Percentiles rank a stretch among this genome's conserved stretches.
phyloP scores from a whole-genome alignment of 2,888 invertebrate species.

The Dryobotodes eremita region DNA sequence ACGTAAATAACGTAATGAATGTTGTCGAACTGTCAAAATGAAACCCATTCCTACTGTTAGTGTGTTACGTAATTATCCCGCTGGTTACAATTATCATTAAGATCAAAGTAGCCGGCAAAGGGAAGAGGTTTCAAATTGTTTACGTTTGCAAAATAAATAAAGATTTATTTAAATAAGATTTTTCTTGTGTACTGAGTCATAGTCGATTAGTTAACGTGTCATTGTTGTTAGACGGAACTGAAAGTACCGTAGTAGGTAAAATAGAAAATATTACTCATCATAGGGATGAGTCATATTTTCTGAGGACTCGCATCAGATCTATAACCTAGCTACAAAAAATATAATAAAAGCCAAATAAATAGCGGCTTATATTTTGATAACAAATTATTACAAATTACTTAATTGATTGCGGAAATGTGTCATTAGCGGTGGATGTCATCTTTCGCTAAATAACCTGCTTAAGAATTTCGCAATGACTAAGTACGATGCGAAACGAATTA shows the following conservation, averaged over 20 bases:
- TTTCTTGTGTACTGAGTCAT: slow-evolving; percentile 38
- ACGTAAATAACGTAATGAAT: too few relatives aligned
- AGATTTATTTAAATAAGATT: slow-evolving; percentile 5
- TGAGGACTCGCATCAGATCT: slow-evolving; percentile 17
- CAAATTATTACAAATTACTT: slow-evolving; percentile 27
- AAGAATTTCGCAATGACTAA: slow-evolving; percentile 42
- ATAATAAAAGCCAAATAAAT: not conserved
- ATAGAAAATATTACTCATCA: not conserved
- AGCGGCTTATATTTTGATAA: slow-evolving; percentile 5
- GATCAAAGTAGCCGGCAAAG: not conserved
- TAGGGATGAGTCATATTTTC: slow-evolving; percentile 35
- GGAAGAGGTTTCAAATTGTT: slow-evolving; percentile 23
- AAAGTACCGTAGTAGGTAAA: slow-evolving; percentile 34
- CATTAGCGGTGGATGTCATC: slow-evolving; percentile 47
- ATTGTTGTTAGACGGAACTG: slow-evolving; percentile 29
- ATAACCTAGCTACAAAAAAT: slow-evolving; percentile 1
- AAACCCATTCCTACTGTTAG: too few relatives aligned
- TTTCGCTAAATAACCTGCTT: slow-evolving; percentile 28
- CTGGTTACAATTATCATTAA: slow-evolving; percentile 7
- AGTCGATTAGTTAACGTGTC: slow-evolving; percentile 13
- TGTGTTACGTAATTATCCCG: too few relatives aligned
- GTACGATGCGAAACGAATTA: slow-evolving; percentile 31
- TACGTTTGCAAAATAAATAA: slow-evolving; percentile 19
- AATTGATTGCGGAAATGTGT: slow-evolving; percentile 47
- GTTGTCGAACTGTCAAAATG: too few relatives aligned